These are phyloP conservation scores for Laticauda laticaudata DNA, from an alignment of 2,113 vertebrate species.

Conservation along the genomic window DNA sequence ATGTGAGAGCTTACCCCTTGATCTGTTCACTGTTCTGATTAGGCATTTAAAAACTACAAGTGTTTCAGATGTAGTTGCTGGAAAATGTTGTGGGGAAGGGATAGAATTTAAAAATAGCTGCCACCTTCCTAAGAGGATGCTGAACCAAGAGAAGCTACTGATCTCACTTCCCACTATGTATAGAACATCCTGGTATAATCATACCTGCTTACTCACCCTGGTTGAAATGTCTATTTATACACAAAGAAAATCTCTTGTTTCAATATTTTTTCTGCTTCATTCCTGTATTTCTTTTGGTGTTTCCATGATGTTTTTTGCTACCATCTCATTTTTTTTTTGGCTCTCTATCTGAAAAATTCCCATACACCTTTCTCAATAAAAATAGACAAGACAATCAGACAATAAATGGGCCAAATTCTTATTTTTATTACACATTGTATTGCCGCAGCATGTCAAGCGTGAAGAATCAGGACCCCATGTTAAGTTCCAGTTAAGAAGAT, in stretches of 20 bases:
- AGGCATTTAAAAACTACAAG: slow-evolving; percentile 7
- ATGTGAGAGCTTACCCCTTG: slow-evolving; percentile 7
- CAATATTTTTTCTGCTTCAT: background rate
- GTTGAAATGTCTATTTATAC: slow-evolving; percentile 13
- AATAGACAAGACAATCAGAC: background rate
- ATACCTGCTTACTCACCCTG: slow-evolving; percentile 16
- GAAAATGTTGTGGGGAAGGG: slow-evolving; percentile 2
- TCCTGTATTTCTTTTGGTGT: background rate
- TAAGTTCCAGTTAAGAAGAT: background rate
- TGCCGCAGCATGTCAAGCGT: background rate
- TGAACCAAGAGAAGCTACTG: slow-evolving; percentile 31
- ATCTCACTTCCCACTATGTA: background rate
- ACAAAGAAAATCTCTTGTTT: background rate
- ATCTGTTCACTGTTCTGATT: slow-evolving; percentile 8
- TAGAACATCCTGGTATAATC: slow-evolving; percentile 18
- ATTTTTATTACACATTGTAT: background rate
- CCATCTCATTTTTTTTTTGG: background rate
- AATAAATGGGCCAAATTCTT: background rate
- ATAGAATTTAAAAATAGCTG: slow-evolving; percentile 55
- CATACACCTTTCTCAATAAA: background rate
- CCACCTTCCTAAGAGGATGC: slow-evolving; percentile 48
- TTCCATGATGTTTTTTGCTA: background rate
- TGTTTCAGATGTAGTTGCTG: slow-evolving; percentile 35
- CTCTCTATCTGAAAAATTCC: background rate
- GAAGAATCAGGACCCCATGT: background rate